Base-by-base conservation (phyloP, 2,113 vertebrate genomes). In the Toxostoma redivivum region DNA sequence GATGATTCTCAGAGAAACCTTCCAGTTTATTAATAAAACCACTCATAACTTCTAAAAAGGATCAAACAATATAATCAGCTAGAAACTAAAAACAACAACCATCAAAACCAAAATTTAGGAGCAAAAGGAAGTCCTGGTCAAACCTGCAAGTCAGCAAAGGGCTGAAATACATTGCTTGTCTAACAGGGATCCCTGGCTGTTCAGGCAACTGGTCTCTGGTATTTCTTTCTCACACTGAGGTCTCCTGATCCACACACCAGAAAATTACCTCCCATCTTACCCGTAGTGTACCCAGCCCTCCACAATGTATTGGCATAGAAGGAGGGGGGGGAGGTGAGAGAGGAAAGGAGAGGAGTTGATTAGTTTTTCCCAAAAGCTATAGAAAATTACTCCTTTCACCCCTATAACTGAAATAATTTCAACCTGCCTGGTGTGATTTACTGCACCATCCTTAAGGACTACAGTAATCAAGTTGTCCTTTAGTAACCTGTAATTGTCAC, bases 251-350 rank as follows among this genome's bases (percentile, higher is more conserved):
- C 40, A 62, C 51, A 82, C 30, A 56, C 22, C 24, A 83, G 54
- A 15, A 30, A 67, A 50, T 78, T 57, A 38, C n/a, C 31, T 90
- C n/a, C 15, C 2, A 15, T 16, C 22, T 44, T 61, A 12, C 31
- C 64, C 51, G 21, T 7, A 81, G n/a, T 33, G 27, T 69, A 48
- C 27, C 5, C 24, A 53, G 37, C 15, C 10, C 45, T 78, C 51
- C 38, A 65, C 10, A 61, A 61, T 6, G 15, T 6, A 37, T 4
- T 28, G 44, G 30, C 24, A 66, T 10, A 47, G 40, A 19, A 42
- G 37, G 5, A 25, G 4, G 8, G 2, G 2, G 4, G 2, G 2
- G 2, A 42, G 7, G 9, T 15, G 19, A 73, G 27, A 38, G 9
- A 47, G 24, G 8, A 20, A 86, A 70, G 31, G 13, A 30, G 15